Base-by-base conservation (phyloP, 2,113 vertebrate species). In the Elachura formosa region DNA sequence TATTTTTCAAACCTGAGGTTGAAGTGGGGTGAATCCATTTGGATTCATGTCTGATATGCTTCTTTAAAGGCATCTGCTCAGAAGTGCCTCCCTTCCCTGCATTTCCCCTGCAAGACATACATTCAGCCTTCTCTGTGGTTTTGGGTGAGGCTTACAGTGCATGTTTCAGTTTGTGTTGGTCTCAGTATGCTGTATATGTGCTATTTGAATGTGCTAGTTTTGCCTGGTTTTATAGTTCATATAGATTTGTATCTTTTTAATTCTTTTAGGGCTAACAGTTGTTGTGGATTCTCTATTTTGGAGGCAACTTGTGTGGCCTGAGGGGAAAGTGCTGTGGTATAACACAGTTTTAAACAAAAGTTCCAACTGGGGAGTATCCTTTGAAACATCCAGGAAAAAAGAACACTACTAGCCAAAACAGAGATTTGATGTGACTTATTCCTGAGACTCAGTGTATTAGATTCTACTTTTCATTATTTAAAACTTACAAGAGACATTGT, bases 301-400 rank as follows among this genome's bases (percentile, higher is more conserved):
- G 99, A 97, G 96, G 66, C 97, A 97, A 9, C 87, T 98, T 11
- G 95, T 99, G 45, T 99, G 99, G 99, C 99, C 99, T 14, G 99
- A 99, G 91, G 99, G 99, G 41, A 97, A 98, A 72, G 99, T 99
- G 75, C 97, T 99, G 31, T 99, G 99, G 99, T 99, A 99, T 97
- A 99, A 99, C 95, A 98, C 97, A 5, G 11, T 99, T 91, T 97
- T 99, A 83, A 99, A 99, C 97, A 99, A 98, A 96, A 99, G 99
- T 81, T 99, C 99, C 86, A 97, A 98, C 96, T 99, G 99, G 99
- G 99, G 99, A 74, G 99, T 99, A 99, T 99, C 99, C 99, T 99
- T 98, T 92, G 69, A 93, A 94, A 59, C 5, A 2, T 68, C 14
- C 25, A 14, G 14, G 34, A 38, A 20, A 85, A 77, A 87, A 68